Conservation (phyloP, 1,140 invertebrate species). For the Bilobella aurantiaca region DNA sequence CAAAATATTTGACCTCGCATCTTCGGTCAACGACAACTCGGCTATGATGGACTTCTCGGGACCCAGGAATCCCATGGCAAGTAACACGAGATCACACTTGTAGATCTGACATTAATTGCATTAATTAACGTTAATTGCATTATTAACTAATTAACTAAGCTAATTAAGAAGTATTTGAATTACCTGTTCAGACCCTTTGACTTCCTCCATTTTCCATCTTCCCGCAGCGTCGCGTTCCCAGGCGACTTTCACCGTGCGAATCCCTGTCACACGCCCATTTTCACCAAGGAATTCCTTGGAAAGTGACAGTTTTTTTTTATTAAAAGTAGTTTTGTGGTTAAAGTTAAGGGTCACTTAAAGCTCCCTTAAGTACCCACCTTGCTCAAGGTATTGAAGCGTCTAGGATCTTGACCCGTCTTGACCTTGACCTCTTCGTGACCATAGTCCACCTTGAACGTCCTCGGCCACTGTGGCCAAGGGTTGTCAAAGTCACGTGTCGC, state of each 20-base stretch:
- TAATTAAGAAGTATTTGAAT: constrained; percentile 12
- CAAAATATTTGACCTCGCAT: constrained; percentile 85
- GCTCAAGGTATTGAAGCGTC: constrained; percentile 84
- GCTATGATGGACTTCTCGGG: constrained; percentile 81
- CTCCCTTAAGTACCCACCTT: constrained; percentile 55
- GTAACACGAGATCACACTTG: constrained; percentile 80
- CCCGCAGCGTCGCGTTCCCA: constrained; percentile 89
- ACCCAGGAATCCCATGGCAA: constrained; percentile 98
- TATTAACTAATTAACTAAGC: background rate
- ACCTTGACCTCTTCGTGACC: constrained; percentile 93
- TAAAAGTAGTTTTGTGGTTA: background rate
- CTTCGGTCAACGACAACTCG: constrained; percentile 72
- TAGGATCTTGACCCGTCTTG: constrained; percentile 84
- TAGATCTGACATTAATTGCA: too few relatives aligned
- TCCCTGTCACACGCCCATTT: constrained; percentile 74
- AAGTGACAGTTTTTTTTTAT: constrained; percentile 17
- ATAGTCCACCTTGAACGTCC: constrained; percentile 94
- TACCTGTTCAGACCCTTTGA: constrained; percentile 63
- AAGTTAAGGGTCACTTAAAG: background rate
- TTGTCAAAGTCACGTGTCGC: constrained; percentile 66
- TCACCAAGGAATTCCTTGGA: constrained; percentile 80
- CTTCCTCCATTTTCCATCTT: constrained; percentile 87
- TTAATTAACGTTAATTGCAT: too few relatives aligned
- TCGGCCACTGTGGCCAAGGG: constrained; percentile 97
- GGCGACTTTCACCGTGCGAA: constrained; percentile 78